Conservation (phyloP, 1,140 invertebrate species). For the Drosophila dunni region DNA sequence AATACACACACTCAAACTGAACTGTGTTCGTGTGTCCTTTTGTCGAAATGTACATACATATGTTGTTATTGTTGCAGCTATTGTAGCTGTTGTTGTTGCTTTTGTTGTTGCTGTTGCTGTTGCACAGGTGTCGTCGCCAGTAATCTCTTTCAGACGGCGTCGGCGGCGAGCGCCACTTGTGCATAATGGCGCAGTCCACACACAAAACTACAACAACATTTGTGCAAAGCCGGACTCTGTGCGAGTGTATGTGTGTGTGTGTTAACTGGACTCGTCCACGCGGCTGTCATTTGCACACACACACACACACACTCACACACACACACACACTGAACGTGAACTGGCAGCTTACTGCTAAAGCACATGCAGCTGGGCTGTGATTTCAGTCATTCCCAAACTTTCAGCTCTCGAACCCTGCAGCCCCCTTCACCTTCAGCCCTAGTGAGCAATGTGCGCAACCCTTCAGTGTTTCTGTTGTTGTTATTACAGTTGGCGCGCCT, state of each 20-base stretch:
- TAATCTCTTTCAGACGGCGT: slow-evolving; percentile 70
- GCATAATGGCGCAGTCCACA: slow-evolving; percentile 78
- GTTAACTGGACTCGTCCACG: slow-evolving; percentile 51
- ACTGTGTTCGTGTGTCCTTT: slow-evolving; percentile 19
- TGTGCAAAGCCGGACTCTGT: slow-evolving; percentile 53
- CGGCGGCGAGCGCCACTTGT: slow-evolving; percentile 66
- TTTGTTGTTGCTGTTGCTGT: slow-evolving; percentile 40
- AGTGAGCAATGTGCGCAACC: slow-evolving; percentile 3
- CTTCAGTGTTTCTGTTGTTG: slow-evolving; percentile 59
- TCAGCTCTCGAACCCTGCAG: background rate
- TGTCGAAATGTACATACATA: slow-evolving; percentile 32
- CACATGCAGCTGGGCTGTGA: slow-evolving; percentile 81
- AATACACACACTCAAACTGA: slow-evolving; percentile 34
- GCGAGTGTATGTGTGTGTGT: slow-evolving; percentile 24
- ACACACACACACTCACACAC: slow-evolving; percentile 33
- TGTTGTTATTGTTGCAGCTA: slow-evolving; percentile 27
- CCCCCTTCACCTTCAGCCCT: background rate
- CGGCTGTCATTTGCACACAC: slow-evolving; percentile 70
- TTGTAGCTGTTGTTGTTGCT: slow-evolving; percentile 36
- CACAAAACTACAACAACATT: slow-evolving; percentile 25
- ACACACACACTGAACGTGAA: slow-evolving; percentile 39
- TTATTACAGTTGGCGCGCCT: slow-evolving; percentile 80
- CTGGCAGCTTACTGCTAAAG: slow-evolving; percentile 73
- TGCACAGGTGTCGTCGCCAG: slow-evolving; percentile 80
- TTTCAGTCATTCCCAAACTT: slow-evolving; percentile 49